These are phyloP conservation scores for Thomomys bottae DNA, from an alignment of 2,113 vertebrate species.

Conservation along the genomic window DNA sequence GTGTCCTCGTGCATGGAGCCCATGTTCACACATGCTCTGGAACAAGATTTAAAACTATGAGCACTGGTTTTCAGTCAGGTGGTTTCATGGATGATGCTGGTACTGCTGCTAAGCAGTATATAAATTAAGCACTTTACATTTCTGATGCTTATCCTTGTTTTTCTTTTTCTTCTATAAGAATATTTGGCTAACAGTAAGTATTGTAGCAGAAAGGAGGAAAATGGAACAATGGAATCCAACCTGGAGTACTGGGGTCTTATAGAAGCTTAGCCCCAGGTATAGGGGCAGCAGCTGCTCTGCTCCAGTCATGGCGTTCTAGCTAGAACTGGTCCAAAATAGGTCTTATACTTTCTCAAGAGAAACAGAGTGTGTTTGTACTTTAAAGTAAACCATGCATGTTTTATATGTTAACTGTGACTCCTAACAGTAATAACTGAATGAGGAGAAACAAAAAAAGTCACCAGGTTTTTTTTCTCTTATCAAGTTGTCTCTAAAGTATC, in stretches of 20 bases:
- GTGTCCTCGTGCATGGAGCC: neutral
- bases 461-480: neutral
- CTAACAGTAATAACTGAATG: neutral
- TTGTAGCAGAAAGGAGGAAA: neutral
- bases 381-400: neutral
- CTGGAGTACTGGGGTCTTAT: no score
- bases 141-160: neutral
- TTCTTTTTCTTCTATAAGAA: neutral
- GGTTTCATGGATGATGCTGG: neutral
- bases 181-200: conserved; percentile 1
- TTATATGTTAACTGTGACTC: neutral
- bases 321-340: neutral
- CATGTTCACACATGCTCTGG: neutral
- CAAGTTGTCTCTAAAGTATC: neutral
- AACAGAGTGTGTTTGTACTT: neutral
- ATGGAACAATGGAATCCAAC: neutral
- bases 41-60: neutral
- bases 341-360: neutral
- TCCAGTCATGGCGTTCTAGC: neutral
- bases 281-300: no score
- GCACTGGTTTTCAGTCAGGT: neutral
- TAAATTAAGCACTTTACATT: conserved; percentile 6
- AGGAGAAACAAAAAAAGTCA: neutral
- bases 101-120: neutral
- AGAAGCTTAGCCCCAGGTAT: neutral